phyloP scores from a whole-genome alignment of 2,797 vertebrate species.

The Cheirogaleus major region DNA sequence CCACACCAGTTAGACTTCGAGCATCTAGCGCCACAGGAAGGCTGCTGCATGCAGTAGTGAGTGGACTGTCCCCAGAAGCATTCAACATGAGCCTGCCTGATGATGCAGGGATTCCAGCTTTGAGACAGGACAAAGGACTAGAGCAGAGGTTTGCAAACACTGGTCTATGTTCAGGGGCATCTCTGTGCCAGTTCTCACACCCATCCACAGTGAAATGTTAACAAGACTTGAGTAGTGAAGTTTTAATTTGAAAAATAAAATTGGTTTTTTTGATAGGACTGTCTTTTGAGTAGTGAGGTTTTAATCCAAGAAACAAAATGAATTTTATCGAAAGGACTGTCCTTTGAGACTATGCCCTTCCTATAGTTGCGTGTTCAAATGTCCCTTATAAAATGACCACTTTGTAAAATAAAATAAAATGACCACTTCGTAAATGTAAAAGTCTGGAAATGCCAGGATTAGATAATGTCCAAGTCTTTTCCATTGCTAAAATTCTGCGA shows the following conservation, averaged over 20 bases:
- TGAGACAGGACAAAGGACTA: neutral
- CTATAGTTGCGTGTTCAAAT: neutral
- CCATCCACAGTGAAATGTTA: neutral
- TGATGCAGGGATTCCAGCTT: neutral
- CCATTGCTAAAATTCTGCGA: conserved; percentile 18
- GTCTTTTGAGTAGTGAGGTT: neutral
- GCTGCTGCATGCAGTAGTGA: neutral
- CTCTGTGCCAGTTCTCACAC: neutral
- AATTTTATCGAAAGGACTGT: neutral
- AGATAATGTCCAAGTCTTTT: neutral
- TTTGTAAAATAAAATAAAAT: neutral
- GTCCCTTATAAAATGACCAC: neutral
- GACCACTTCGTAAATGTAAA: neutral
- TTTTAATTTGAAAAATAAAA: neutral
- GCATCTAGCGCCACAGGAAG: neutral
- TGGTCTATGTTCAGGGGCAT: too few species aligned
- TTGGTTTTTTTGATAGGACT: neutral
- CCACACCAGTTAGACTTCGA: neutral
- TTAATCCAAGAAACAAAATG: neutral
- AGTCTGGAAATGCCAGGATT: neutral
- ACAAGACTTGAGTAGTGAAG: too few species aligned
- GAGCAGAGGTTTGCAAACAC: neutral
- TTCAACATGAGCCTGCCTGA: neutral
- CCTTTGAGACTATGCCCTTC: neutral
- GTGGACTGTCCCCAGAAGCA: neutral